Percentiles rank a stretch among this genome's conserved stretches.
Evolutionary conservation across 2,888 invertebrate genomes (phyloP).

Genomic region (Morinoia aosen): DNA sequence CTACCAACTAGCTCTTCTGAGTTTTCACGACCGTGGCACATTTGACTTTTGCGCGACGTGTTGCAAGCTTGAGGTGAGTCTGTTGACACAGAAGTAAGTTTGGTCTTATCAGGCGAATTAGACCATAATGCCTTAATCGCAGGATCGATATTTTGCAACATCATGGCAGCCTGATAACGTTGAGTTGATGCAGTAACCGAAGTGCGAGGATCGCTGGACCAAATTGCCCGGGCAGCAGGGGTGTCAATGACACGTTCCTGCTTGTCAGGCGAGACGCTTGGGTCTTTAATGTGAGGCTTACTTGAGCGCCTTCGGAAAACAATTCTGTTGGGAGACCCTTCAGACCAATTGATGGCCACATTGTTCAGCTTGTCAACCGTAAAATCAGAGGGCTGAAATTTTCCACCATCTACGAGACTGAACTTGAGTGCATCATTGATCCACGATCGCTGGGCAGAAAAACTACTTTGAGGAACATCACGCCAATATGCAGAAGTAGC

Average conservation of each 20-base stretch:
- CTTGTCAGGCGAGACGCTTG: neutral
- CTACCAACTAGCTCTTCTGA: neutral
- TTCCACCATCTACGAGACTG: neutral
- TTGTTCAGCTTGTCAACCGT: neutral
- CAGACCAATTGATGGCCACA: constrained; percentile 1
- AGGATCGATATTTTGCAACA: neutral
- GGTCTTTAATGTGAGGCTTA: neutral
- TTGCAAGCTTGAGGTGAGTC: neutral
- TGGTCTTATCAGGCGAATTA: constrained; percentile 15
- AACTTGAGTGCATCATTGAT: neutral
- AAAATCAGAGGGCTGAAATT: neutral
- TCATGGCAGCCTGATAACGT: constrained; percentile 39
- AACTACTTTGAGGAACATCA: neutral
- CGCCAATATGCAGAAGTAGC: neutral
- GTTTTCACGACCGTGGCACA: neutral
- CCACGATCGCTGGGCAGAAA: neutral
- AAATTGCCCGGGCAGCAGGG: constrained; percentile 38
- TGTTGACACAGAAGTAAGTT: neutral
- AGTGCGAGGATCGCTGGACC: constrained; percentile 48
- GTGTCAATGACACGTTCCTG: constrained; percentile 41
- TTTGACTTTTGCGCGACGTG: neutral
- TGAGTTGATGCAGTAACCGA: neutral
- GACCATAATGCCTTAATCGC: constrained; percentile 52
- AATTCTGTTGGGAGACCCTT: constrained; percentile 32
- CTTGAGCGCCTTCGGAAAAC: constrained; percentile 36